Base-by-base conservation (phyloP, 2,888 invertebrate genomes). In the Eupithecia subumbrata region DNA sequence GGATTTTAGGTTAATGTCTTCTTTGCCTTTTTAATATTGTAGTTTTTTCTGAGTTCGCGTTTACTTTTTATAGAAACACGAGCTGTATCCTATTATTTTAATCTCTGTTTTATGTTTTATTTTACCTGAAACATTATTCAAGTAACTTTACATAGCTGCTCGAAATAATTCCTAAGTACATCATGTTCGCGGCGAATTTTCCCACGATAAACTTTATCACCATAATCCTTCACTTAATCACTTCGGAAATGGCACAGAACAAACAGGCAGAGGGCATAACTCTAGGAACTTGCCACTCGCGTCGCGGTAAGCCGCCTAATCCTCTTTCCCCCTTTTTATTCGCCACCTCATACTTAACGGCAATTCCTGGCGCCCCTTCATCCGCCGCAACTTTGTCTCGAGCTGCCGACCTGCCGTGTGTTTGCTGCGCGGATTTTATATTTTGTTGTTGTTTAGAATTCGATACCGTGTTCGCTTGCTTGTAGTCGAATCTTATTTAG, bases 271-370 rank as follows among this genome's bases (percentile, higher is more conserved):
- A 85, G 75, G 85, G 87, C 88, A 87, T 89, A 90, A 90, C 89
- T 90, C 88, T 69, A 74, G 85, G 84, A 91, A 91, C 89, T 91
- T 90, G 87, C 85, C 88, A 86, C 89, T 87, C 86, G 86, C 86
- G 87, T 86, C 87, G 84, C 84, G 84, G 83, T 90, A 93, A 93
- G 91, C 90, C 89, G 84, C 81, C 84, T 93, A 93, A 94, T 92
- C 92, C 89, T 87, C 90, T 90, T 89, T 89, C 90, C 89, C 87
- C 89, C 90, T 89, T 90, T 90, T 91, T 90, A 89, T 90, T 89
- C 86, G 85, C 90, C 88, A 88, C 90, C 92, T 91, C 91, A 92
- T 91, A 93, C 93, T 93, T 93, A 93, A 88, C 89, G 88, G 88
- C 89, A 91, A 93, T 91, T 91, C 88, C 85, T 84, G 88, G 87